Evolutionary conservation across 2,113 vertebrate species (phyloP).

Genomic region (Philantomba maxwellii): DNA sequence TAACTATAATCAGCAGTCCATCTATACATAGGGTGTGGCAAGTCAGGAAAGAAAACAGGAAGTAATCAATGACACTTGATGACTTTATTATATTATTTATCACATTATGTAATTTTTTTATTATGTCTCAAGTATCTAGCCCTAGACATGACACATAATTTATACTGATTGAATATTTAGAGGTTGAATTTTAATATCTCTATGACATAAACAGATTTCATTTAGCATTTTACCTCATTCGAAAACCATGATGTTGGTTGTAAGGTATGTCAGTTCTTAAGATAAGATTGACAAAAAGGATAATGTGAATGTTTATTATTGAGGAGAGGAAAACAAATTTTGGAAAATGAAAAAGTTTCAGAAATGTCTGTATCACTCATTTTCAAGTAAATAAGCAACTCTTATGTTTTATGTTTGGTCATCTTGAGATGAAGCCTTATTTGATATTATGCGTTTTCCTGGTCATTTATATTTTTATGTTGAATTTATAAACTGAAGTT

Average conservation of each 20-base stretch:
- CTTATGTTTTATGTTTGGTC: background rate
- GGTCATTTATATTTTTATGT: background rate
- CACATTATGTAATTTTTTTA: background rate
- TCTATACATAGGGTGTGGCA: background rate
- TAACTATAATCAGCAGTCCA: background rate
- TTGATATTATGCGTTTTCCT: background rate
- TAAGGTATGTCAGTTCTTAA: background rate
- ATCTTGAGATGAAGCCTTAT: background rate
- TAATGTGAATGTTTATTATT: background rate
- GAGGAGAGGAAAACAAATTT: background rate
- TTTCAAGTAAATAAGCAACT: background rate
- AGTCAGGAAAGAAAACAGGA: background rate
- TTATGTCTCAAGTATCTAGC: no score
- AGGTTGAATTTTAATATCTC: background rate
- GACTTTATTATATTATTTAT: background rate
- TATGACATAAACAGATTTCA: background rate
- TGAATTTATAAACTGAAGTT: background rate
- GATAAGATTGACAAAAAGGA: background rate
- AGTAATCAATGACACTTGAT: background rate
- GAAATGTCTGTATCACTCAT: background rate
- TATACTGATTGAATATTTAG: background rate
- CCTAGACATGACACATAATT: background rate
- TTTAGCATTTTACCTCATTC: background rate
- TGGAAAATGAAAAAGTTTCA: background rate
- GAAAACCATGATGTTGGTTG: background rate